These are phyloP conservation scores for Stenichneumon culpator DNA, from an alignment of 2,888 invertebrate genomes.

Conservation along the genomic window DNA sequence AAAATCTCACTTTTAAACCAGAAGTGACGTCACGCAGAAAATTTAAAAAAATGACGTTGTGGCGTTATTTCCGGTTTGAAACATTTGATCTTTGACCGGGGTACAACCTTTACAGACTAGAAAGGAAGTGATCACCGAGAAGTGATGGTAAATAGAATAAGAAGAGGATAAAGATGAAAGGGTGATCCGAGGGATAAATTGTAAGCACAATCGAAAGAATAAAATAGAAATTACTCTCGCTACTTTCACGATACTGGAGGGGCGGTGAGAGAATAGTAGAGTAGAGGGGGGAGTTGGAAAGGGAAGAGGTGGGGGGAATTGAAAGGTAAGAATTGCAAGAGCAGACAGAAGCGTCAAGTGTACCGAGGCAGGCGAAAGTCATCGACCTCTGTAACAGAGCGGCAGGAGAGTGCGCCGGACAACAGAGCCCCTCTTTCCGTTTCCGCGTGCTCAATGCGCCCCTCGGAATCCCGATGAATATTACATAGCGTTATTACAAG, in stretches of 20 bases:
- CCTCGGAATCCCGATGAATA: slow-evolving; percentile 73
- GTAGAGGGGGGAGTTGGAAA: neutral
- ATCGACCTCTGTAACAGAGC: slow-evolving; percentile 27
- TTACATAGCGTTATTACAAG: slow-evolving; percentile 74
- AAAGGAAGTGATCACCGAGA: no score
- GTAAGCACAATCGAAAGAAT: neutral
- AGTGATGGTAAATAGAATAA: neutral
- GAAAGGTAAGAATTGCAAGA: slow-evolving; percentile 22
- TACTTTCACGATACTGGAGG: neutral
- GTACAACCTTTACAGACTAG: no score
- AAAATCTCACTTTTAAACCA: no score
- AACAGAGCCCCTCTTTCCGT: slow-evolving; percentile 46
- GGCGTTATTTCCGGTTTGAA: no score
- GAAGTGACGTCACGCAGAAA: no score
- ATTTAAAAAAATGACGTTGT: no score
- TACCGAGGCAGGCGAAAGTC: slow-evolving; percentile 27
- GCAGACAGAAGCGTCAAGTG: slow-evolving; percentile 1
- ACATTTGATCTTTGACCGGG: no score
- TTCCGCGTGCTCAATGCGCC: slow-evolving; percentile 38
- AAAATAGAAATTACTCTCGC: neutral
- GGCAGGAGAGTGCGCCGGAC: slow-evolving; percentile 25
- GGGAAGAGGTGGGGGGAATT: neutral
- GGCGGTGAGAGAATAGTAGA: neutral
- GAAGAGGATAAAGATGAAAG: neutral
- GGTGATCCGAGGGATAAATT: neutral